These are phyloP conservation scores for Cerastoderma edule DNA, from an alignment of 2,888 invertebrate species.

Conservation along the genomic window DNA sequence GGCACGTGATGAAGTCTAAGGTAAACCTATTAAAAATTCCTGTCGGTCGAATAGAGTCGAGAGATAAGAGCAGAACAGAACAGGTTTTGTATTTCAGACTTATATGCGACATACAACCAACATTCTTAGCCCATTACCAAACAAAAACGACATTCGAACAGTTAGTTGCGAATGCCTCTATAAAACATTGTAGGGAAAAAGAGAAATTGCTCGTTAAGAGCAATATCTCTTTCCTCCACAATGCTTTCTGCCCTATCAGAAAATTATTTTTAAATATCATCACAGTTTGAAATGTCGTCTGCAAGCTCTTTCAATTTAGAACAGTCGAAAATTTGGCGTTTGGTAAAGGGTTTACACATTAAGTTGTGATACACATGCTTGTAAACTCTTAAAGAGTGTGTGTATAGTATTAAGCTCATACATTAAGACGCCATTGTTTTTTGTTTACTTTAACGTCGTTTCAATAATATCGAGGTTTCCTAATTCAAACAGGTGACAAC, in stretches of 20 bases:
- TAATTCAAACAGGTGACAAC: too few relatives aligned
- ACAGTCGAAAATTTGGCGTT: not conserved
- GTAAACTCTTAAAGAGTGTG: not conserved
- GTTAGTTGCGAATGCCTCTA: not conserved
- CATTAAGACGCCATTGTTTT: not conserved
- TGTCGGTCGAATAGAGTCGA: not conserved
- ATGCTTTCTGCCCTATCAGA: not conserved
- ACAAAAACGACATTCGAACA: not conserved
- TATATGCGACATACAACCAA: too few relatives aligned
- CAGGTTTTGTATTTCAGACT: too few relatives aligned
- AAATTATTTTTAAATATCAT: not conserved
- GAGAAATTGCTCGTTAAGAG: conserved; percentile 1
- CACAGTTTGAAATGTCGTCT: not conserved
- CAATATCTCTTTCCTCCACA: conserved; percentile 3
- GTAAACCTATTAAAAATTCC: not conserved
- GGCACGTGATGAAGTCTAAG: not conserved
- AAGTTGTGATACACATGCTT: not conserved
- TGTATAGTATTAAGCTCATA: not conserved
- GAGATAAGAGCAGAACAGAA: too few relatives aligned
- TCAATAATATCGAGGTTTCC: too few relatives aligned
- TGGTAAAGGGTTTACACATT: not conserved
- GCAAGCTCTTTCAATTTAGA: not conserved
- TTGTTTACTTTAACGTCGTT: too few relatives aligned
- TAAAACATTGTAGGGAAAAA: conserved; percentile 8
- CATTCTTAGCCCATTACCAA: not conserved